These are phyloP conservation scores for Busseola fusca DNA, from an alignment of 2,888 invertebrate species.

Conservation along the genomic window DNA sequence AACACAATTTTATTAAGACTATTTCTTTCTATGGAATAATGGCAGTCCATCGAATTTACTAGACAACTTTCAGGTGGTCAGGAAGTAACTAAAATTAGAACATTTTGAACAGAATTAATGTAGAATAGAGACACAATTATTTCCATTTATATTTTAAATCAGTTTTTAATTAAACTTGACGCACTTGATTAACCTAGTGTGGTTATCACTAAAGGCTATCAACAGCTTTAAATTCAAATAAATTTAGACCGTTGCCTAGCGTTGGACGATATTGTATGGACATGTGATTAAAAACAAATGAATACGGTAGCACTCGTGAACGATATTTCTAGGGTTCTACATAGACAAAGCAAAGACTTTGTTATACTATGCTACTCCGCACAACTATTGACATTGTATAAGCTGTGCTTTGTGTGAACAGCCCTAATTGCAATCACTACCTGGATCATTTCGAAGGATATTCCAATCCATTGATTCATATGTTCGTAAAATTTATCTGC, in stretches of 20 bases:
- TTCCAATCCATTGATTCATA: too few relatives aligned
- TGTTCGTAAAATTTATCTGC: too few relatives aligned
- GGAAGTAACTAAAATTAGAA: background rate
- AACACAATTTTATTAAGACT: background rate
- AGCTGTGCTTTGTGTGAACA: too few relatives aligned
- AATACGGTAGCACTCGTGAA: too few relatives aligned
- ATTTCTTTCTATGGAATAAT: background rate
- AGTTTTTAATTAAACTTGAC: conserved; percentile 16
- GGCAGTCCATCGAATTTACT: background rate
- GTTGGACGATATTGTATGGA: background rate
- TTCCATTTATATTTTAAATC: background rate
- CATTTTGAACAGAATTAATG: background rate
- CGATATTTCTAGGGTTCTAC: too few relatives aligned
- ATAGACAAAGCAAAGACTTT: too few relatives aligned
- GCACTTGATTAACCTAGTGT: conserved; percentile 7
- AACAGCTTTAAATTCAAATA: background rate
- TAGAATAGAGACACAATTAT: background rate
- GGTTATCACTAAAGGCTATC: conserved; percentile 36
- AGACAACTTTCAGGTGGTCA: background rate
- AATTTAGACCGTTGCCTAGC: background rate
- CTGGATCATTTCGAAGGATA: too few relatives aligned
- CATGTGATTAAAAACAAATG: too few relatives aligned
- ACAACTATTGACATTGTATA: too few relatives aligned
- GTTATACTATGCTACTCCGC: too few relatives aligned
- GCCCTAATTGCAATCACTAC: too few relatives aligned